These are phyloP conservation scores for Melieria omissa DNA, from an alignment of 2,888 invertebrate genomes.

Conservation along the genomic window DNA sequence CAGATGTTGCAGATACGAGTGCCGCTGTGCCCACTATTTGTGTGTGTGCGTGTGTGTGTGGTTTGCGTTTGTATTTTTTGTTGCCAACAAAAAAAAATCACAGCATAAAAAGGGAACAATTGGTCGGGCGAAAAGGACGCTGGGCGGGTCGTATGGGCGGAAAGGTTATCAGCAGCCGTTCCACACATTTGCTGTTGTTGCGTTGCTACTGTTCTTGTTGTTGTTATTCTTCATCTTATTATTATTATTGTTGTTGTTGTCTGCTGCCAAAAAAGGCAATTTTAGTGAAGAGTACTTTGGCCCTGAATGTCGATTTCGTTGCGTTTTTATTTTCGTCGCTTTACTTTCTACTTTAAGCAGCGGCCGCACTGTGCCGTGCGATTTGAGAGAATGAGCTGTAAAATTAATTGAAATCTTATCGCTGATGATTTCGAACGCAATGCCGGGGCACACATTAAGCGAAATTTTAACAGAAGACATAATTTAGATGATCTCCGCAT, in stretches of 20 bases:
- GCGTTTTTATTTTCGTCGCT: constrained; percentile 1
- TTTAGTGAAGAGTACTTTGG: too few species aligned
- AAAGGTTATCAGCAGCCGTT: constrained; percentile 23
- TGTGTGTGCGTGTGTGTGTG: background rate
- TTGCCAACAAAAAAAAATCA: constrained; percentile 6
- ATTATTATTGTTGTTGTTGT: too few species aligned
- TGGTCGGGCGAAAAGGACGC: too few species aligned
- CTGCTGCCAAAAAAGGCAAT: too few species aligned
- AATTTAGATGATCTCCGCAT: constrained; percentile 28
- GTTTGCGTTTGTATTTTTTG: background rate
- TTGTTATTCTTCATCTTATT: too few species aligned
- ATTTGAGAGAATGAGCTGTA: constrained; percentile 38
- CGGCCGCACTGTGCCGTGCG: constrained; percentile 21
- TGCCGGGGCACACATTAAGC: constrained; percentile 23
- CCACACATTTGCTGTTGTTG: too few species aligned
- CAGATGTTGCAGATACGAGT: background rate
- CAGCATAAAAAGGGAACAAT: background rate
- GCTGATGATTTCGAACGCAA: constrained; percentile 38
- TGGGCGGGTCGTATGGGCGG: background rate
- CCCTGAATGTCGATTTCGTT: background rate
- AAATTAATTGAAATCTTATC: constrained; percentile 57
- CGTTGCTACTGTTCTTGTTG: too few species aligned
- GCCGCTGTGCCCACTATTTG: too few species aligned
- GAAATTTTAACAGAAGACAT: constrained; percentile 21
- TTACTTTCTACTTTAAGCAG: background rate